A percentile compares a stretch with the other conserved stretches of the same genome.
These are phyloP conservation scores for Fragum whitleyi DNA, from an alignment of 2,888 invertebrate species.

Conservation along the genomic window DNA sequence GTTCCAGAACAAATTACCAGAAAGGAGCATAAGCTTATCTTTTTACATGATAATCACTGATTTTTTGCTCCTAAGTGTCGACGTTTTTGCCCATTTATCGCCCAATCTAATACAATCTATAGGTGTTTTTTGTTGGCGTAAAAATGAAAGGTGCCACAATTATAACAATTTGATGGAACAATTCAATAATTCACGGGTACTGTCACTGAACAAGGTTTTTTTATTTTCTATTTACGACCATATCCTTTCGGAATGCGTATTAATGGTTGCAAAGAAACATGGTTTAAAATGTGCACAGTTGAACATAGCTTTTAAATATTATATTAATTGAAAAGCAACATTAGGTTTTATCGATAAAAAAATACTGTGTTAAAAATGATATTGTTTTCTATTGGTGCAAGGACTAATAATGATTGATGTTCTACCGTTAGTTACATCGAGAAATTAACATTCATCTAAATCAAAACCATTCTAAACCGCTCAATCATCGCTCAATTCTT, in stretches of 20 bases:
- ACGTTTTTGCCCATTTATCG: constrained; percentile 57
- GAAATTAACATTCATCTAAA: no score
- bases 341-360: no score
- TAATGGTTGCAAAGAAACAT: no score
- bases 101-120: constrained; percentile 43
- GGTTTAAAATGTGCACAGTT: no score
- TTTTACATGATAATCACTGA: constrained; percentile 60
- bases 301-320: no score
- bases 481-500: no score
- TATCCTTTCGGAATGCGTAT: neutral
- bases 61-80: constrained; percentile 50
- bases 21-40: constrained; percentile 58
- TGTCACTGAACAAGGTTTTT: neutral
- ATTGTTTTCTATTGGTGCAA: no score
- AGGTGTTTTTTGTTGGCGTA: constrained; percentile 43
- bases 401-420: no score
- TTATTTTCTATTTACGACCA: constrained; percentile 6
- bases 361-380: no score
- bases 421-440: no score
- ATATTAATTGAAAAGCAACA: no score
- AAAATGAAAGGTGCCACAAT: constrained; percentile 49
- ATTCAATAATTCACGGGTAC: constrained; percentile 11
- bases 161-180: constrained; percentile 19
- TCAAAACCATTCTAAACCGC: no score
- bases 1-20: constrained; percentile 64